Evolutionary conservation across 2,888 invertebrate species (phyloP), one percentile per base, ranked within the genome.

Genomic region (Volucella inanis): DNA sequence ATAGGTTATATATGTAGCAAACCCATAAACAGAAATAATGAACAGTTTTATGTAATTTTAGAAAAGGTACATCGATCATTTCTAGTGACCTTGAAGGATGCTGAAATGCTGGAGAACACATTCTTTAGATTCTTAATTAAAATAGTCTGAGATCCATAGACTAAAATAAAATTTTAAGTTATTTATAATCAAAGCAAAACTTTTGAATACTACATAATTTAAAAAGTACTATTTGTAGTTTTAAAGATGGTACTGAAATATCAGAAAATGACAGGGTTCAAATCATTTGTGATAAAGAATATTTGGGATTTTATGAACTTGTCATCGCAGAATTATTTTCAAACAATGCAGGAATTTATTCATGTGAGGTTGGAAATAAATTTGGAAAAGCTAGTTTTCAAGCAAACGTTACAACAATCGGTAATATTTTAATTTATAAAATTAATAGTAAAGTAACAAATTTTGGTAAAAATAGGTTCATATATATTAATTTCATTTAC

Each of bases 101-200:
- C 98, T 0, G 97, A 98, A 91, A 94, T 98, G 39, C 92, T 97
- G 89, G 95, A 97, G 91, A 95, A 96, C 89, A 97, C 98, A 0
- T 96, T 96, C 89, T 94, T 98, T 74, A 94, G 97, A 43, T 98
- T 97, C 91, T 96, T 98, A 95, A 94, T 98, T 80, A 96, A 96
- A 92, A 96, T 97, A 68, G 95, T 95, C 88, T 98, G 98, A 10
- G 95, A 97, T 88, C 98, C 98, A 1, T 96, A 96, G 90, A 99
- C 99, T 0, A 95, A 95, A 87, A 94, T 99, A 59, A 95, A 95
- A 92, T 98, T 99, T 98, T 98, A 93, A 95, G 96, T 88, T 4
- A 49, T 12, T 54, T 68, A 18, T 54, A 64, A 47, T 45, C 22
- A 45, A 8, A 9, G 9, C 41, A 31, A 6, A 8, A 49, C 49